Evolutionary conservation across 1,140 invertebrate species (phyloP).

Genomic region (Leptonema lineaticorne): DNA sequence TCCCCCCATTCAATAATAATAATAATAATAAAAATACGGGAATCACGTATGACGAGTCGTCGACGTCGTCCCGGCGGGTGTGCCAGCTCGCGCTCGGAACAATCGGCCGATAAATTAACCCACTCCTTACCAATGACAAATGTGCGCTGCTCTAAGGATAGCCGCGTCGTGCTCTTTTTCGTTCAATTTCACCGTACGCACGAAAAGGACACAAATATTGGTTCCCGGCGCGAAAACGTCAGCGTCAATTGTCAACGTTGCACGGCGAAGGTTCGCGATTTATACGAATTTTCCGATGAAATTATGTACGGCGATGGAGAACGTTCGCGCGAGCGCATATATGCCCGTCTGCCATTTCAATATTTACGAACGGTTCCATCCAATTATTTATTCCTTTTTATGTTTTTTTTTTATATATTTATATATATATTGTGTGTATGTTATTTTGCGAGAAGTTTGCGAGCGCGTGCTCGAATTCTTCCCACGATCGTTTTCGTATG

Average conservation of each 20-base stretch:
- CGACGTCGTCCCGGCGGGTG: too few relatives aligned
- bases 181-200: not conserved
- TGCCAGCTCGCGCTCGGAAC: conserved; percentile 16
- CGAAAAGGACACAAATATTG: not conserved
- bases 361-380: not conserved
- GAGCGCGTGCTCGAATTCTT: too few relatives aligned
- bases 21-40: too few relatives aligned
- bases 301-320: too few relatives aligned
- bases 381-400: too few relatives aligned
- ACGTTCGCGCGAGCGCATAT: conserved; percentile 20
- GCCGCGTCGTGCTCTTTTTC: not conserved
- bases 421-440: too few relatives aligned
- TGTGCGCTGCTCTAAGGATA: conserved; percentile 21
- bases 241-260: conserved; percentile 36
- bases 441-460: too few relatives aligned
- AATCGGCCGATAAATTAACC: conserved; percentile 38
- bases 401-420: too few relatives aligned
- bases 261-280: too few relatives aligned
- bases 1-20: too few relatives aligned
- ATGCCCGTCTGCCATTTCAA: not conserved
- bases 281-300: conserved; percentile 39
- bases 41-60: too few relatives aligned
- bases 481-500: too few relatives aligned
- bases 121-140: conserved; percentile 31
- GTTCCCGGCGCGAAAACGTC: conserved; percentile 30